These are phyloP conservation scores for Phenganax stokvisi DNA, from an alignment of 92 coral and sea anemone genomes.

Conservation along the genomic window DNA sequence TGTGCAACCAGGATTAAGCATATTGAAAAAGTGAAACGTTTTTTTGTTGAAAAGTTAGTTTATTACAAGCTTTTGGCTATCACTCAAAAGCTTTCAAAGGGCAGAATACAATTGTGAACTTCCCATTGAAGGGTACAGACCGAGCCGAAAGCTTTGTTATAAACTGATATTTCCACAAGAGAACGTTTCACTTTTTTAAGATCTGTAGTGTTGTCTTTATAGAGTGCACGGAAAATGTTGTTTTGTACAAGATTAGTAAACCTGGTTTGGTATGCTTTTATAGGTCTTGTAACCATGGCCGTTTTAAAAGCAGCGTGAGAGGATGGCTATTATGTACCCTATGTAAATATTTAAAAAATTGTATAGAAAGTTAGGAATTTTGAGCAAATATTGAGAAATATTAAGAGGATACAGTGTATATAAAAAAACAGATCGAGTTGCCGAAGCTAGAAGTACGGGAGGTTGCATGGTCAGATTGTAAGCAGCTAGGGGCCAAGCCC, in stretches of 20 bases:
- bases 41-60: too few relatives aligned
- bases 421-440: not conserved
- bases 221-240: not conserved
- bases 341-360: not conserved
- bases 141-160: too few relatives aligned
- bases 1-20: too few relatives aligned
- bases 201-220: not conserved
- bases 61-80: too few relatives aligned
- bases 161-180: too few relatives aligned
- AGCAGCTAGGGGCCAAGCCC: not conserved
- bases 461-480: not conserved
- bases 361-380: not conserved
- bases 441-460: too few relatives aligned
- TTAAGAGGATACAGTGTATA: not conserved
- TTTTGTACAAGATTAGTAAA: not conserved
- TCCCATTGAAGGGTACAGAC: too few relatives aligned
- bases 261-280: not conserved
- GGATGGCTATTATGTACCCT: not conserved
- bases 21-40: too few relatives aligned
- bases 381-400: too few relatives aligned
- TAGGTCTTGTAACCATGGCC: slow-evolving; percentile 62
- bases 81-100: too few relatives aligned
- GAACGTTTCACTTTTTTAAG: not conserved
- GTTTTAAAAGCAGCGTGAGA: slow-evolving; percentile 39
- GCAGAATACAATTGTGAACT: too few relatives aligned